A percentile compares a stretch with the other conserved stretches of the same genome.
Evolutionary conservation across 2,113 vertebrate species (phyloP).

Genomic region (Calyptomena viridis): DNA sequence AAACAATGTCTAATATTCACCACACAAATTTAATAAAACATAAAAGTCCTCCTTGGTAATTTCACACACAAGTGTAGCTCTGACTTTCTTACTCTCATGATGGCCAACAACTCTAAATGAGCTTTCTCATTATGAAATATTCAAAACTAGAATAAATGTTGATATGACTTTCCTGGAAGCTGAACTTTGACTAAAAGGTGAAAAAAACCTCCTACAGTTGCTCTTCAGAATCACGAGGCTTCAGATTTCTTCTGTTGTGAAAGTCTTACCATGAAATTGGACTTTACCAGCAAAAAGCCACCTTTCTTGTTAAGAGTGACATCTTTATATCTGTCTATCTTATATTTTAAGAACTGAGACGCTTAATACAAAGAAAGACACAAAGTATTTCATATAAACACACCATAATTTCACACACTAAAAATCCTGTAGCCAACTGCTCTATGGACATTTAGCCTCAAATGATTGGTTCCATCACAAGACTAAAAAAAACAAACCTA

Average conservation of each 20-base stretch:
- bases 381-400: background rate
- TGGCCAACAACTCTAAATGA: background rate
- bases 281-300: background rate
- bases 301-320: background rate
- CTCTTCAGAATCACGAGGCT: background rate
- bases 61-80: background rate
- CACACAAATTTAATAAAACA: background rate
- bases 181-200: background rate
- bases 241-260: background rate
- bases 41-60: background rate
- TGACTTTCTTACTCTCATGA: no score
- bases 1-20: background rate
- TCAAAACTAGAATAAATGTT: background rate
- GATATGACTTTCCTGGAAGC: background rate
- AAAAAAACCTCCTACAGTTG: background rate
- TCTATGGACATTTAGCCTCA: constrained; percentile 36
- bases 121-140: background rate
- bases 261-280: background rate
- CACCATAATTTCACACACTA: background rate
- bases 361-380: background rate
- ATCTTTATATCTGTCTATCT: background rate
- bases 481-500: background rate
- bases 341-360: background rate
- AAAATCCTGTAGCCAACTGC: background rate
- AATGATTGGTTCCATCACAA: constrained; percentile 32